Percentiles rank a stretch among this genome's conserved stretches.
Conservation (phyloP, 1,140 invertebrate species). For the Achatina immaculata region DNA sequence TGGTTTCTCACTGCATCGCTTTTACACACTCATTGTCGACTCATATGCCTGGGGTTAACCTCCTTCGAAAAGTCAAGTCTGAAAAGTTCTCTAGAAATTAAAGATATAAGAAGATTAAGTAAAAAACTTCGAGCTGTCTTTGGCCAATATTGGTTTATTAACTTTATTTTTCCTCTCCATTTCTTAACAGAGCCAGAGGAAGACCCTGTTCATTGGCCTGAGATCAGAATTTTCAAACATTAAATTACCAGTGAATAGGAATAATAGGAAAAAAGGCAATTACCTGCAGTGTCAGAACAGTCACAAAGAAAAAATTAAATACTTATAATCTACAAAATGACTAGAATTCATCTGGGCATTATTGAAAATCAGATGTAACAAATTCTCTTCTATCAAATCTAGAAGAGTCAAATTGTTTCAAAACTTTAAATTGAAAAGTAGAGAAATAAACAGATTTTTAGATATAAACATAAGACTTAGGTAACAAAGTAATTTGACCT, state of each 20-base stretch:
- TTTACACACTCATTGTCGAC: conserved; percentile 24
- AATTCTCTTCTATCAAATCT: too few species aligned
- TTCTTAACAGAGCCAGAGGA: conserved; percentile 45
- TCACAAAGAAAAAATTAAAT: background rate
- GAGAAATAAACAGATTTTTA: too few species aligned
- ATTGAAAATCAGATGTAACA: too few species aligned
- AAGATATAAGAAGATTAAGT: conserved; percentile 37
- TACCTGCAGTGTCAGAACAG: background rate
- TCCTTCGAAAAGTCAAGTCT: conserved; percentile 44
- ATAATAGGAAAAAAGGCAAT: too few species aligned
- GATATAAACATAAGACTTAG: too few species aligned
- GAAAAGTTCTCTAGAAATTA: conserved; percentile 45
- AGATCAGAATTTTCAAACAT: conserved; percentile 44
- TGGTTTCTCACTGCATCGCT: conserved; percentile 37
- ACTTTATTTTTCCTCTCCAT: conserved; percentile 49
- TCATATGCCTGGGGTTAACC: conserved; percentile 48
- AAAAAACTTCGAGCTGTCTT: conserved; percentile 48
- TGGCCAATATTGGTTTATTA: conserved; percentile 50
- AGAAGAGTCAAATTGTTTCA: too few species aligned
- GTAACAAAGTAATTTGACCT: too few species aligned
- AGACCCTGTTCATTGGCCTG: conserved; percentile 52
- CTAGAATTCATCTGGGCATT: too few species aligned
- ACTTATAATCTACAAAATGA: background rate
- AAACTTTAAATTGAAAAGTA: too few species aligned
- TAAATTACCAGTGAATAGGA: background rate